These are phyloP conservation scores for Pristionchus arcanus DNA, from an alignment of 2,888 invertebrate genomes.

Conservation along the genomic window DNA sequence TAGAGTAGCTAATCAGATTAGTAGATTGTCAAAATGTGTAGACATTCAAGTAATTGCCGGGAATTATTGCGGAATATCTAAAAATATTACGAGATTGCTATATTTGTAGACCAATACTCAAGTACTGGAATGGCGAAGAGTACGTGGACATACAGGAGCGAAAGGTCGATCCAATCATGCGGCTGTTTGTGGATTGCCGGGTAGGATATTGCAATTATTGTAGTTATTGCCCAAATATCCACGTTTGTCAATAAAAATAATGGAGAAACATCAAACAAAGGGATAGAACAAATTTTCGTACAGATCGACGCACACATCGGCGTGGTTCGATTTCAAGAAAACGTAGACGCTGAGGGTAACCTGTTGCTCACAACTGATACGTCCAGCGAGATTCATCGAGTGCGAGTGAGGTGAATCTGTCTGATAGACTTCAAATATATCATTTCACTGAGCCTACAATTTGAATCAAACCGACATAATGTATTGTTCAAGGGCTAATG, in stretches of 20 bases:
- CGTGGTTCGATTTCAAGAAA: conserved; percentile 48
- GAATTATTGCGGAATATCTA: no score
- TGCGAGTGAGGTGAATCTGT: conserved; percentile 3
- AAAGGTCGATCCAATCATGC: conserved; percentile 47
- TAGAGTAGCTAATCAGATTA: no score
- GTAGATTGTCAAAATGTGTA: no score
- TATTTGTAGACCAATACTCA: background rate
- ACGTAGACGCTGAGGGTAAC: background rate
- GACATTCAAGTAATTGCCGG: no score
- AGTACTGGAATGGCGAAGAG: conserved; percentile 36
- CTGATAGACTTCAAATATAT: no score
- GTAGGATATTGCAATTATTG: background rate
- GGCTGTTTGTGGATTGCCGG: conserved; percentile 30
- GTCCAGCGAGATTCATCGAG: background rate
- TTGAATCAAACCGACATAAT: background rate
- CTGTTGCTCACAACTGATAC: background rate
- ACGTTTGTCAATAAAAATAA: no score
- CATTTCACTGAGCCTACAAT: no score
- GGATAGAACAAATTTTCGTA: no score
- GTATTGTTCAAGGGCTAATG: background rate
- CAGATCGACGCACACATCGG: conserved; percentile 42
- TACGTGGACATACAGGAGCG: conserved; percentile 55
- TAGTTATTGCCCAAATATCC: no score
- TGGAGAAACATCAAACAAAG: no score
- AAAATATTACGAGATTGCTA: no score